Base-by-base conservation (phyloP, 92 coral and sea anemone genomes). In the Actinernus sp. region DNA sequence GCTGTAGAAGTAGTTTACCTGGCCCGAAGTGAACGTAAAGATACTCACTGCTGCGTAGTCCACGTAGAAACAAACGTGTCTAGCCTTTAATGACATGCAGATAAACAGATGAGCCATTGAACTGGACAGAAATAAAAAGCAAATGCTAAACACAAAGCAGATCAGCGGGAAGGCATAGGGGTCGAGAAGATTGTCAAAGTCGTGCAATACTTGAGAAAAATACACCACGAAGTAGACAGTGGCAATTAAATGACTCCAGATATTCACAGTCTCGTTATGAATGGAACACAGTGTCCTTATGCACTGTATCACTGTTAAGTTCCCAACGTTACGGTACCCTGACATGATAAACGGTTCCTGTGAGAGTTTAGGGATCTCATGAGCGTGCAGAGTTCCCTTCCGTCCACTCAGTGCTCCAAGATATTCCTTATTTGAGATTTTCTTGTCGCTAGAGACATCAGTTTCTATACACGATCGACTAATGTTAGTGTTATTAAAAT, bases 261-360 rank as follows among this genome's bases (percentile, higher is more conserved):
- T 71, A 31, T 77, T 77, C 12, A 77, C 5, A 36, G 58, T 65
- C 49, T 77, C 77, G 61, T 77, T 77, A 22, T 56, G 33, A 14
- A 58, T 24, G 51, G 54, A 55, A 24, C 53, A 67, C 27, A 66
- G 32, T 37, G 76, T 67, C 46, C 31, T 45, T 26, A 77, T 44
- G 63, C 68, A 65, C 43, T 66, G 76, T 50, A 61, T 71, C 40
- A 45, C 5, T 23, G 28, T 24, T 31, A 57, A 26, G 20, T 26
- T 37, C 1, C 33, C 66, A 7, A 39, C 28, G 23, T 82, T 76
- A 18, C 99, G 85, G 49, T 95, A 95, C 9, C 97, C 94, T 9
- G 97, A 83, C 24, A 76, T 54, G 33, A 95, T 84, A 53, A 75
- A 95, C 11, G 97, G 97, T 29, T 91, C 97, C 4, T 86, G 91